Conservation (phyloP, 2,113 vertebrate species). For the Collichthys lucidus region DNA sequence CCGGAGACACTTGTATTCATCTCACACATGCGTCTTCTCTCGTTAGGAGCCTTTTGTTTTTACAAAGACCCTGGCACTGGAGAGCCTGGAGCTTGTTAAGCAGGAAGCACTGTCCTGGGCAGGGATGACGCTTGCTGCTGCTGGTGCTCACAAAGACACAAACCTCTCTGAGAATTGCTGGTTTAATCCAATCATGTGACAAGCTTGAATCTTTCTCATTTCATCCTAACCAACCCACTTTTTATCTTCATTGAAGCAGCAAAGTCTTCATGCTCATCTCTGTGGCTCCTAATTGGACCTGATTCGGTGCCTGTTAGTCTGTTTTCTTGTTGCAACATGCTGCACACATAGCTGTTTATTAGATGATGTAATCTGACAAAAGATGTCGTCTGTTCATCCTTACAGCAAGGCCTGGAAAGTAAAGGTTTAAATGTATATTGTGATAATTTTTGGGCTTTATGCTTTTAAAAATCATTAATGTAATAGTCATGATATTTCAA, state of each 20-base stretch:
- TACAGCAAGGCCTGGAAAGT: background rate
- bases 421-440: background rate
- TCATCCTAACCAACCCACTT: constrained; percentile 2
- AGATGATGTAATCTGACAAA: constrained; percentile 33
- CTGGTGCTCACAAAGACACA: constrained; percentile 12
- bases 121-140: background rate
- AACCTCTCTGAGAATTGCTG: constrained; percentile 11
- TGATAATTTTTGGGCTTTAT: background rate
- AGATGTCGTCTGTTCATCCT: background rate
- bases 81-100: constrained; percentile 14
- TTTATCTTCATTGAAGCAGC: constrained; percentile 9
- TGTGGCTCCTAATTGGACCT: background rate
- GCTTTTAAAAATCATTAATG: background rate
- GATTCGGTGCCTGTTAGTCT: constrained; percentile 30
- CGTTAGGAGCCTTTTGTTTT: constrained; percentile 42
- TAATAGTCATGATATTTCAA: background rate
- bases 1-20: constrained; percentile 29
- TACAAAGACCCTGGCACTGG: constrained; percentile 27
- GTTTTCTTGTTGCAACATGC: constrained; percentile 9
- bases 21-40: constrained; percentile 38
- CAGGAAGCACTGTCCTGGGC: background rate
- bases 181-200: constrained; percentile 8
- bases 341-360: constrained; percentile 35
- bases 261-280: background rate
- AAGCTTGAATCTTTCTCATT: background rate